These are phyloP conservation scores for Brachystomella parvula DNA, from an alignment of 1,140 invertebrate species.

Conservation along the genomic window DNA sequence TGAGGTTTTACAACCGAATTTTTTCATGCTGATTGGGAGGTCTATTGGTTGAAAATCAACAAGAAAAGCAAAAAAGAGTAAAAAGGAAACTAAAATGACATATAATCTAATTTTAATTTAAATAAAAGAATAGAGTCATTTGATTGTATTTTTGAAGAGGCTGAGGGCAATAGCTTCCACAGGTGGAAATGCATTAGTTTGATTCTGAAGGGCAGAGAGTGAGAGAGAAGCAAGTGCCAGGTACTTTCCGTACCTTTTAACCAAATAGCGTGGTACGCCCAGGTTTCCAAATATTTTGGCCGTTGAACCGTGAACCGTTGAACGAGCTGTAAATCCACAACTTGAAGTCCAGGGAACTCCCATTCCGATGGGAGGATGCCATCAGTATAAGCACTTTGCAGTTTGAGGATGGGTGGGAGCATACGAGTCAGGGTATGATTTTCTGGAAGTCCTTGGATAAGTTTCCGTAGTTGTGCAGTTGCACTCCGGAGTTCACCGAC, in stretches of 20 bases:
- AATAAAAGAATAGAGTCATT: neutral
- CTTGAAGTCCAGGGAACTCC: neutral
- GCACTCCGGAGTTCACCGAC: neutral
- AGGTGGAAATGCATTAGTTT: conserved; percentile 4
- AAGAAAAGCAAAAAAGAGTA: too few species aligned
- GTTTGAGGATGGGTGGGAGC: neutral
- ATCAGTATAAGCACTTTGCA: neutral
- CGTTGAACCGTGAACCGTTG: neutral
- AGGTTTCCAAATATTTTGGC: conserved; percentile 1
- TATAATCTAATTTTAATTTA: neutral
- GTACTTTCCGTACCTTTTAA: conserved; percentile 2
- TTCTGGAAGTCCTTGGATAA: neutral
- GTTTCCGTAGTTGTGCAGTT: neutral
- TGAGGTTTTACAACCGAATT: too few species aligned
- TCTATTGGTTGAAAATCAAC: too few species aligned
- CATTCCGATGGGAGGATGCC: neutral
- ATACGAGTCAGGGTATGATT: neutral
- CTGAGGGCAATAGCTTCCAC: neutral
- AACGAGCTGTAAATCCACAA: neutral
- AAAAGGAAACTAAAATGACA: neutral
- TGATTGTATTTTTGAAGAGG: neutral
- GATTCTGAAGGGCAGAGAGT: neutral
- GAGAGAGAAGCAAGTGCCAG: neutral
- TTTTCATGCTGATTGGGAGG: too few species aligned
- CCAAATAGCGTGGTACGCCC: neutral